phyloP scores from a whole-genome alignment of 2,888 invertebrate species.

The Shargacucullia verbasci region DNA sequence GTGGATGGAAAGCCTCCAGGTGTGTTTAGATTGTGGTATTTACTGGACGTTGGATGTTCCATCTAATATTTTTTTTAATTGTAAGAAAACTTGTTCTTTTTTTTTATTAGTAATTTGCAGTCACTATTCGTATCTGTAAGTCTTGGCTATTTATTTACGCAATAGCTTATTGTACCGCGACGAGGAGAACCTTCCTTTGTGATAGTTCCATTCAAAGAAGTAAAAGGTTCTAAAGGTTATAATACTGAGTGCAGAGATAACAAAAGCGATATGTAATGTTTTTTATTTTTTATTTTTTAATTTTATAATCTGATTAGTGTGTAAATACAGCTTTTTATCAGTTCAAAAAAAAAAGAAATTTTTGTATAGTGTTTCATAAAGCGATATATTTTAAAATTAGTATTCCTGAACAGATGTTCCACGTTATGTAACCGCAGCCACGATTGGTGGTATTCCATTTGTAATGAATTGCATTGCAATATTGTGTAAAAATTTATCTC shows the following conservation, averaged over 20 bases:
- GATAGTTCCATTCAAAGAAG: neutral
- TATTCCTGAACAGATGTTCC: constrained; percentile 19
- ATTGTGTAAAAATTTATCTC: constrained; percentile 1
- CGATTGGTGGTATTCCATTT: neutral
- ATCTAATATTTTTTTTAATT: no score
- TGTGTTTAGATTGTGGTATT: constrained; percentile 26
- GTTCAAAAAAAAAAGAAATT: no score
- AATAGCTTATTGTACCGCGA: constrained; percentile 18
- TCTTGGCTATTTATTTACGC: constrained; percentile 8
- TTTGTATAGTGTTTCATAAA: no score
- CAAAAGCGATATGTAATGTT: no score
- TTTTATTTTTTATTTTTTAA: no score
- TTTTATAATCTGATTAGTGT: no score
- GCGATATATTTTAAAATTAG: constrained; percentile 32
- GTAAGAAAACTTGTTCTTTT: no score
- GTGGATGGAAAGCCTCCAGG: constrained; percentile 88
- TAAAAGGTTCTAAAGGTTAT: constrained; percentile 5
- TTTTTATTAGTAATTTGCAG: constrained; percentile 7
- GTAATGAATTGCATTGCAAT: neutral
- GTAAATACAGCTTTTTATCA: no score
- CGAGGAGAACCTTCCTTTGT: constrained; percentile 13
- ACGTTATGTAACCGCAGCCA: constrained; percentile 4
- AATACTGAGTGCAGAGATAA: constrained; percentile 13
- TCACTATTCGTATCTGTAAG: constrained; percentile 7
- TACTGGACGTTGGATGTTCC: no score